Conservation (phyloP, 2,113 vertebrate species). For the Ondatra zibethicus region DNA sequence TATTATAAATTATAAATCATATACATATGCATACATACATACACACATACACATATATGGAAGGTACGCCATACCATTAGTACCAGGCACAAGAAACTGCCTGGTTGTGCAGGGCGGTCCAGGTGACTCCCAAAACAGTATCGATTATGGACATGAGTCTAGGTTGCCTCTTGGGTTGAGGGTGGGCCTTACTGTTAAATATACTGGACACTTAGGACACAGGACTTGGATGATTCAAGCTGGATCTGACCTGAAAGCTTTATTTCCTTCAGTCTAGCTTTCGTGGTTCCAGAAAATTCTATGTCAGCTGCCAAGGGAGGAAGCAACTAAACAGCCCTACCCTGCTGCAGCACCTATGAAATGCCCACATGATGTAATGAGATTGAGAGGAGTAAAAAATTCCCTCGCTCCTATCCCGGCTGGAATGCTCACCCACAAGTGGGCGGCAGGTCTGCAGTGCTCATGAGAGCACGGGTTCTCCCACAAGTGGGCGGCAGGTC, state of each 20-base stretch:
- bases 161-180: background rate
- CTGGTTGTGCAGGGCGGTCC: background rate
- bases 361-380: background rate
- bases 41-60: background rate
- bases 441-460: fast-evolving
- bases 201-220: background rate
- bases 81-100: background rate
- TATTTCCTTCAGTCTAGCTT: background rate
- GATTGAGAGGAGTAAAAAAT: fast-evolving
- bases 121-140: background rate
- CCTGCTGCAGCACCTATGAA: background rate
- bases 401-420: fast-evolving
- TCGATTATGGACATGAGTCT: background rate
- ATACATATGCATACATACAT: background rate
- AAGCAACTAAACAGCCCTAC: background rate
- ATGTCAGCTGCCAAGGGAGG: background rate
- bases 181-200: background rate
- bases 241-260: background rate
- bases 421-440: fast-evolving
- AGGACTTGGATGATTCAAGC: background rate
- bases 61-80: background rate
- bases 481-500: fast-evolving
- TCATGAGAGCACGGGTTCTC: fast-evolving
- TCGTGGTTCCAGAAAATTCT: background rate
- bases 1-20: background rate